These are phyloP conservation scores for Periophthalmus modestus DNA, from an alignment of 2,113 vertebrate species.

Conservation along the genomic window DNA sequence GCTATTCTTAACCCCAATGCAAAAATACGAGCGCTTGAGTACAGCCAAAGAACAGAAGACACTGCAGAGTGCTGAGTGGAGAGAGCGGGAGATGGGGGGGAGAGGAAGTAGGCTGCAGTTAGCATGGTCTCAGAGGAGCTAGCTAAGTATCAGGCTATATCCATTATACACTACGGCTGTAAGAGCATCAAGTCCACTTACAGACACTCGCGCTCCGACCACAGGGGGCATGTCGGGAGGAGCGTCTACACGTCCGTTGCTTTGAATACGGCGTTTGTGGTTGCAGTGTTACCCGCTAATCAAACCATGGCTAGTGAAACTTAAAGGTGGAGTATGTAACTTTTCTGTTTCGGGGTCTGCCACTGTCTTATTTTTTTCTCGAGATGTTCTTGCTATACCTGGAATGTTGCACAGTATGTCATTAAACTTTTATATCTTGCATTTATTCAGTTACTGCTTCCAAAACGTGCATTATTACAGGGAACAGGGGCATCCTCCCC, in stretches of 20 bases:
- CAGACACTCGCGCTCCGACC: not conserved
- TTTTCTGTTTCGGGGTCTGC: no score
- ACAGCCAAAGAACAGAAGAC: constrained; percentile 39
- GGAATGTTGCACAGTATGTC: no score
- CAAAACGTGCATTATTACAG: no score
- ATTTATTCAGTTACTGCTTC: no score
- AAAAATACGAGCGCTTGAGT: constrained; percentile 20
- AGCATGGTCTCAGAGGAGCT: constrained; percentile 45
- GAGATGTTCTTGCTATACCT: no score
- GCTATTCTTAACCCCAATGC: constrained; percentile 18
- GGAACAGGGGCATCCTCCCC: no score
- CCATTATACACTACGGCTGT: constrained; percentile 39
- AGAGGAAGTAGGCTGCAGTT: constrained; percentile 47
- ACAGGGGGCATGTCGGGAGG: not conserved
- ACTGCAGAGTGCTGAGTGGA: constrained; percentile 34
- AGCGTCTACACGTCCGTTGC: not conserved
- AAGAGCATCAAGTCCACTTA: constrained; percentile 28
- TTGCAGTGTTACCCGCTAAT: not conserved
- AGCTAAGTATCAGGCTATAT: constrained; percentile 35
- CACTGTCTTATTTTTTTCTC: no score
- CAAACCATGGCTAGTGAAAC: not conserved
- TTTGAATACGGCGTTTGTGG: not conserved
- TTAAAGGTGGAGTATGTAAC: not conserved
- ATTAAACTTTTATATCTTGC: no score
- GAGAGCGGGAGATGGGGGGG: constrained; percentile 9